Evolutionary conservation across 1,140 invertebrate genomes (phyloP).

Genomic region (Solenopsis invicta): DNA sequence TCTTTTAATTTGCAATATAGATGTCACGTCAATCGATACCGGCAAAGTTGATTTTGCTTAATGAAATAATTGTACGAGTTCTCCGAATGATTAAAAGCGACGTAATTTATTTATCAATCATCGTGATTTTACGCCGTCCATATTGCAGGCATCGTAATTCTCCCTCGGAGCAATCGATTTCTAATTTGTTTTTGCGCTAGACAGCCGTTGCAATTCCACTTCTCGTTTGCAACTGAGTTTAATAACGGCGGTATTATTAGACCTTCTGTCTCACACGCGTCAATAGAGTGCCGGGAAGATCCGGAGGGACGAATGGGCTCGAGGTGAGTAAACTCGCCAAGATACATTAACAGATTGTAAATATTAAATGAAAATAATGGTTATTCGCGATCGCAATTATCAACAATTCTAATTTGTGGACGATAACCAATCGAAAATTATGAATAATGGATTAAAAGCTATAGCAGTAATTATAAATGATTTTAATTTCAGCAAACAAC

Average conservation of each 20-base stretch:
- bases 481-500: constrained; percentile 10
- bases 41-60: not conserved
- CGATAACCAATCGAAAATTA: not conserved
- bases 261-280: not conserved
- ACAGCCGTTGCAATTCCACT: constrained; percentile 33
- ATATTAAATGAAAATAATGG: not conserved
- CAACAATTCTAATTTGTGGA: not conserved
- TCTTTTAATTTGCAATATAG: constrained; percentile 3
- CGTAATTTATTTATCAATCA: constrained; percentile 8
- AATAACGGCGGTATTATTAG: constrained; percentile 54
- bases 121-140: not conserved
- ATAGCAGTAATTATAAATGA: not conserved
- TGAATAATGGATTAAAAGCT: not conserved
- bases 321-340: not conserved
- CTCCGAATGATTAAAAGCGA: constrained; percentile 14
- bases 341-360: not conserved
- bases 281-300: not conserved
- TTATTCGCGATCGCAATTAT: not conserved
- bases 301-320: not conserved
- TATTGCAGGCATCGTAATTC: constrained; percentile 11
- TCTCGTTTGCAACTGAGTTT: constrained; percentile 49
- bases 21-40: not conserved
- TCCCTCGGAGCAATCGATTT: constrained; percentile 36
- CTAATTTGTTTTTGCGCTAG: constrained; percentile 52
- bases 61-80: constrained; percentile 6